Evolutionary conservation across 2,797 vertebrate species (phyloP), one percentile per base, ranked within the genome.

Genomic region (Protosalanx chinensis): DNA sequence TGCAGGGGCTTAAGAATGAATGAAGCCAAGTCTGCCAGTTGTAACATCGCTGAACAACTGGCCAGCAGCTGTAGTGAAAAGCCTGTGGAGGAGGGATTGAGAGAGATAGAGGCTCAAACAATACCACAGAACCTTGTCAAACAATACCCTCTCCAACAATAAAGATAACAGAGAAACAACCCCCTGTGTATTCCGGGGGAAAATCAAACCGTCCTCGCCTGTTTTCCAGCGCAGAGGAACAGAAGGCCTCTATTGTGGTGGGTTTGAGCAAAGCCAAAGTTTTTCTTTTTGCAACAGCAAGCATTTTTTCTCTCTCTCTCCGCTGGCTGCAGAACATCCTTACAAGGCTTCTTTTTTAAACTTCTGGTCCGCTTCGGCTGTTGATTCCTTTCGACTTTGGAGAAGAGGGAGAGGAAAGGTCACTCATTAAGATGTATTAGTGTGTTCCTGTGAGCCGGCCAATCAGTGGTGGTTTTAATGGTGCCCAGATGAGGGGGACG

Each of bases 41-140:
- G 67, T 62, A 84, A 72, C 81, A 82, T 81, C 70, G 67, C 76
- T 64, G 81, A 88, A 85, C 87, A 90, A 91, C 87, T 89, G 88
- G 75, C 73, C 62, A 86, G 82, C 88, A 91, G 85, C 88, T 90
- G 85, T 76, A 73, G 76, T 81, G 77, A 56, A n/a, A 56, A 4
- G 79, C 79, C 20, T 30, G 35, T 65, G 76, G 46, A 1, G 60
- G 73, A 23, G 32, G 68, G 79, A 73, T 75, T 46, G 13, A 67
- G n/a, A 29, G 7, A 51, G 37, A 49, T 27, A 27, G n/a, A 49
- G 8, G 10, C 46, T 5, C 37, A 18, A 12, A 46, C 35, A 66
- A 71, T 81, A 79, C 73, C 41, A 46, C 41, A 12, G 41, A 56
- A 68, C 46, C 67, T 73, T 74, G 8, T n/a, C 57, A 59, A n/a